Conservation (phyloP, 2,113 vertebrate species). For the Spermophilus dauricus region DNA sequence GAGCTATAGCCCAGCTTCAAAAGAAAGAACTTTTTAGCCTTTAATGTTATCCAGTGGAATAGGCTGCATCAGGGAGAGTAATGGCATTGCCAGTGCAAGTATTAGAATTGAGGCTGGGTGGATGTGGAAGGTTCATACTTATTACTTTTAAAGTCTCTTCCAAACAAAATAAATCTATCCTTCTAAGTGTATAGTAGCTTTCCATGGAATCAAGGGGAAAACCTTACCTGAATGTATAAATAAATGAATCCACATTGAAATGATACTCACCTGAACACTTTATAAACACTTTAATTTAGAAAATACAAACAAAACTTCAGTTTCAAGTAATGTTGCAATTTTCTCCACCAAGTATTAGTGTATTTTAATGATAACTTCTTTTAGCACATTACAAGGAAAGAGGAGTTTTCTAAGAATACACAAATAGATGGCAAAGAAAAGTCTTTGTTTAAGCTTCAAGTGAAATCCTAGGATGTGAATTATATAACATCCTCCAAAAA, state of each 20-base stretch:
- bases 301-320: constrained; percentile 43
- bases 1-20: not conserved
- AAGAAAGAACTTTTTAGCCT: not conserved
- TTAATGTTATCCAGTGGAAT: not conserved
- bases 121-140: not conserved
- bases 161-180: not conserved
- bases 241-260: constrained; percentile 42
- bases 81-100: not conserved
- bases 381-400: constrained; percentile 29
- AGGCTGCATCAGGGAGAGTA: not conserved
- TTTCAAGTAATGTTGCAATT: constrained; percentile 24
- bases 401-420: constrained; percentile 20
- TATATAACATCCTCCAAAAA: constrained; percentile 42
- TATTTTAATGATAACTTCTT: constrained; percentile 41
- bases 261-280: not conserved
- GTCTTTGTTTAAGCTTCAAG: not conserved
- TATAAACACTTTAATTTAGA: constrained; percentile 52
- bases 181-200: not conserved
- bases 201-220: constrained; percentile 15
- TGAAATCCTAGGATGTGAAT: not conserved
- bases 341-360: not conserved
- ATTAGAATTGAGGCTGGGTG: not conserved
- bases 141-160: constrained; percentile 32
- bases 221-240: not conserved
- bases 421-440: constrained; percentile 54